Percentiles rank a stretch among this genome's conserved stretches.
Evolutionary conservation across 1,140 invertebrate species (phyloP).

Genomic region (Caenorhabditis tropicalis): DNA sequence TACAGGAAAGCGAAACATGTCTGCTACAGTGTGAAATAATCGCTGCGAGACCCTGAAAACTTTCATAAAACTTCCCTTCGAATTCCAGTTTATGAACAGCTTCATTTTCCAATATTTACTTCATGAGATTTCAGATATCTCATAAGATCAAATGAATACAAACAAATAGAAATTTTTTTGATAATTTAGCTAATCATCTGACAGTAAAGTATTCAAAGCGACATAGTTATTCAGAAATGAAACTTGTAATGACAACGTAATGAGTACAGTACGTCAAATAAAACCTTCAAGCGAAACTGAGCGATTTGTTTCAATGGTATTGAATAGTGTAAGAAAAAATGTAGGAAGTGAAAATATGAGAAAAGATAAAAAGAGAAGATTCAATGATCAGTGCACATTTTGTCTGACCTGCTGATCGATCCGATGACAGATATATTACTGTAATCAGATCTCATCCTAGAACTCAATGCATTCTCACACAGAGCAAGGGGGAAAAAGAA

Average conservation of each 20-base stretch:
- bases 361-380: not conserved
- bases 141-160: too few species aligned
- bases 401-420: not conserved
- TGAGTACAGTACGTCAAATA: too few species aligned
- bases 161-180: too few species aligned
- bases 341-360: not conserved
- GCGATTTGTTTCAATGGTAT: not conserved
- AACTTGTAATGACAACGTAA: too few species aligned
- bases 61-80: too few species aligned
- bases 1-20: too few species aligned
- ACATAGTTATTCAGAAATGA: too few species aligned
- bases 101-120: too few species aligned
- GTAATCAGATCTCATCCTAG: not conserved
- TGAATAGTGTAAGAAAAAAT: not conserved
- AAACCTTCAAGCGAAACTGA: not conserved
- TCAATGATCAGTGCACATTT: conserved; percentile 1
- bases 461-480: not conserved
- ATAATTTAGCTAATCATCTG: too few species aligned
- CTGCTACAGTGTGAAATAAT: not conserved
- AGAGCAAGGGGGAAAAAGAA: not conserved
- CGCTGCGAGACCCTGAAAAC: not conserved
- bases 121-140: too few species aligned
- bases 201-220: too few species aligned
- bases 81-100: too few species aligned
- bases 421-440: not conserved